These are phyloP conservation scores for Panthera uncia DNA, from an alignment of 2,113 vertebrate genomes.

Conservation along the genomic window DNA sequence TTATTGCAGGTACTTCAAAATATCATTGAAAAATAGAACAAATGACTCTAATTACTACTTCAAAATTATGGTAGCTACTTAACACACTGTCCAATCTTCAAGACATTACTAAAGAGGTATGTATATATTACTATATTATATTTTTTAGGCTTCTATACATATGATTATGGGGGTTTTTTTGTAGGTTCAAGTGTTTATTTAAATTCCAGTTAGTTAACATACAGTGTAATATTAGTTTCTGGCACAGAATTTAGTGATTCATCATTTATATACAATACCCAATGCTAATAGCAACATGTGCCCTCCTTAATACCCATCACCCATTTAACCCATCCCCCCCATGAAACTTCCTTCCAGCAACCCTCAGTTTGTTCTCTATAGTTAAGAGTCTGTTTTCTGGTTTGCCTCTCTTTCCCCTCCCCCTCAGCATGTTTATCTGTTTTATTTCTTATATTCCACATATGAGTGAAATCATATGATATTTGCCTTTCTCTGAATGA, in stretches of 20 bases:
- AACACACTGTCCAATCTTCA: not conserved
- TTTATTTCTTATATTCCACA: not conserved
- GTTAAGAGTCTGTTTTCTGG: not conserved
- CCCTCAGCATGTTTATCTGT: not conserved
- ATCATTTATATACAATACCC: not conserved
- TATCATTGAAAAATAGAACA: not conserved
- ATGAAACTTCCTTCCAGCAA: not conserved
- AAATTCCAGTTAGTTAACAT: not conserved
- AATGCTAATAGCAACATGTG: not conserved
- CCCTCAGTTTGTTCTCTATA: not conserved
- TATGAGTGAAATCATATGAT: not conserved
- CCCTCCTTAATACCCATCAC: not conserved
- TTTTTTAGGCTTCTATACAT: not conserved
- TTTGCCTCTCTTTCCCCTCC: not conserved
- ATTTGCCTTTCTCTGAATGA: not conserved
- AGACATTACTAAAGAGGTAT: not conserved
- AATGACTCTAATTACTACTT: not conserved
- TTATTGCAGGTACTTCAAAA: not conserved
- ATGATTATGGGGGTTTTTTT: not conserved
- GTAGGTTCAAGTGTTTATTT: not conserved
- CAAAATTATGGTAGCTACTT: not conserved
- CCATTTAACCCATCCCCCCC: not conserved
- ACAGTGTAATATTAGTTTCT: not conserved
- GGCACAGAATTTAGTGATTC: not conserved
- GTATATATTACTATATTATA: not conserved